Evolutionary conservation across 2,113 vertebrate genomes (phyloP).

Genomic region (Lampris megalopsis): DNA sequence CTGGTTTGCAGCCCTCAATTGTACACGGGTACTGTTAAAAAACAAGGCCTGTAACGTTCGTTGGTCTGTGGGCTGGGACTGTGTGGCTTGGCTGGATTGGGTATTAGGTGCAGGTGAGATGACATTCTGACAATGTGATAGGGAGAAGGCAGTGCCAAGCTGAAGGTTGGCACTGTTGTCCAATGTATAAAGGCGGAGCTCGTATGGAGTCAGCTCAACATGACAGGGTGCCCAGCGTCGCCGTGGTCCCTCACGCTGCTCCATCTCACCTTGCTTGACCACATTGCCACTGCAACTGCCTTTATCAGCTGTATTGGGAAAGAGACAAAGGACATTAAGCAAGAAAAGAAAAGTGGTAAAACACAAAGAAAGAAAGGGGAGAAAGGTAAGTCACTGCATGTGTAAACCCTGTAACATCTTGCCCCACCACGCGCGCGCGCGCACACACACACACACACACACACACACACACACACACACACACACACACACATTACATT

Average conservation of each 20-base stretch:
- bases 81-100: constrained; percentile 49
- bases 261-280: constrained; percentile 93
- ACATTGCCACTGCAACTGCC: constrained; percentile 85
- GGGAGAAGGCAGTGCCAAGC: constrained; percentile 87
- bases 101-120: constrained; percentile 74
- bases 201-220: constrained; percentile 90
- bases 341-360: background rate
- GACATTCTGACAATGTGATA: constrained; percentile 92
- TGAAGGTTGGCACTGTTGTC: constrained; percentile 92
- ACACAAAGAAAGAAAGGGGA: constrained; percentile 16
- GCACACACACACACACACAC: background rate
- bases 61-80: constrained; percentile 80
- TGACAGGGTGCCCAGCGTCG: constrained; percentile 92
- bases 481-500: background rate
- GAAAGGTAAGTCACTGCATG: background rate
- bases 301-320: constrained; percentile 83
- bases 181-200: constrained; percentile 89
- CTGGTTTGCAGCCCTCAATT: constrained; percentile 88
- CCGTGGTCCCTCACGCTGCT: constrained; percentile 87
- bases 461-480: background rate
- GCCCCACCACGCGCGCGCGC: too few species aligned
- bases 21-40: constrained; percentile 89
- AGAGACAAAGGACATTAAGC: background rate
- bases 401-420: background rate
- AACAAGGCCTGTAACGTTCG: constrained; percentile 90